Base-by-base conservation (phyloP, 2,113 vertebrate genomes). In the Nestor notabilis region DNA sequence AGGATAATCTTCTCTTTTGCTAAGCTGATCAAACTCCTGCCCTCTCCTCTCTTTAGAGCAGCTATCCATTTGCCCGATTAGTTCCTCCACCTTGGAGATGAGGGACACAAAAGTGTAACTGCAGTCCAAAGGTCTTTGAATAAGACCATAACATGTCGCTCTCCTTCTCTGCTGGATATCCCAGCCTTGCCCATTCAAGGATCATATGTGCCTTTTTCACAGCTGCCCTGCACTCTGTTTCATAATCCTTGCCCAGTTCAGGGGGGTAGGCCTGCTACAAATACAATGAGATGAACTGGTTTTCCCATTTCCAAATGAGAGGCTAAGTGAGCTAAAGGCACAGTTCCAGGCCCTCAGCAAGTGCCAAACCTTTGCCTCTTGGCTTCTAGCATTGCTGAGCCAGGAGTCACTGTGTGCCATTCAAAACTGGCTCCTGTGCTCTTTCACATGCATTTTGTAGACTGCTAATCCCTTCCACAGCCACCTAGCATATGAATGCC, bases 251-350 rank as follows among this genome's bases (percentile, higher is more conserved):
- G 90, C 66, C 78, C 78, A 87, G 65, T 20, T 18, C 44, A 44
- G n/a, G 47, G 24, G 24, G 41, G 5, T 18, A 93, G n/a, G 9
- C 6, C 46, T 81, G 76, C 55, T 83, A 69, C 83, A 88, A 66
- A 33, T 33, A 71, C 79, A 83, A 61, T 4, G 64, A 93, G 49
- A 72, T 3, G 17, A 46, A 31, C 50, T 4, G 1, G 13, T 82
- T 79, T 91, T 60, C 29, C 75, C 65, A 35, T 79, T 77, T 47
- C 72, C 58, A 80, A 86, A 61, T 17, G 41, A 63, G 17, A 92
- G 19, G 63, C 52, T 94, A 63, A 61, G 75, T 25, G 68, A 92
- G 68, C 28, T 77, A 58, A 95, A 96, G 94, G 89, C 90, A 83
- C 28, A 63, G 46, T 43, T 93, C 91, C 87, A 94, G 79, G 72